These are phyloP conservation scores for Thinocorus orbignyianus DNA, from an alignment of 2,113 vertebrate species.

Conservation along the genomic window DNA sequence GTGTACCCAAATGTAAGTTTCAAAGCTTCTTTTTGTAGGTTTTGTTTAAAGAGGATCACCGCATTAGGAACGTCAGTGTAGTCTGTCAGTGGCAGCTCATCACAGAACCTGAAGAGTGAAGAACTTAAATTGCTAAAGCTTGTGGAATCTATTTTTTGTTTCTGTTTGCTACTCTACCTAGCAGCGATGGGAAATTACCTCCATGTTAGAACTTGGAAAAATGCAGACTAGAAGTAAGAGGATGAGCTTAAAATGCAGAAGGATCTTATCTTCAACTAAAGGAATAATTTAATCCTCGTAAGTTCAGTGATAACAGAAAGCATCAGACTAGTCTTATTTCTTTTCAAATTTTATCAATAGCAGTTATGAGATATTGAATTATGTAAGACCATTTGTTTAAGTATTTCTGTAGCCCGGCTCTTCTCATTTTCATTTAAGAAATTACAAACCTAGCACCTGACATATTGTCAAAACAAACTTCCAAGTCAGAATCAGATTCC, in stretches of 20 bases:
- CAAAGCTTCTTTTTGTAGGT: not conserved
- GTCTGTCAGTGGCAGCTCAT: not conserved
- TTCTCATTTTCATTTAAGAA: not conserved
- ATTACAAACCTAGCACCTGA: not conserved
- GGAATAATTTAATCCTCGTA: not conserved
- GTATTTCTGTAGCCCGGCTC: not conserved
- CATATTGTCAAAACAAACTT: not conserved
- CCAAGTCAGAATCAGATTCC: not conserved
- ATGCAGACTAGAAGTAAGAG: not conserved
- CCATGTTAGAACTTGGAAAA: not conserved
- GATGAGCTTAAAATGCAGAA: constrained; percentile 2
- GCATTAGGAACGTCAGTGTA: not conserved
- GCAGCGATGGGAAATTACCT: not conserved
- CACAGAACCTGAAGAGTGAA: not conserved
- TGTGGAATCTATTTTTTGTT: not conserved
- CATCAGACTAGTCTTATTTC: not conserved
- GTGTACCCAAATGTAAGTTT: not conserved
- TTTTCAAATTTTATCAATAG: not conserved
- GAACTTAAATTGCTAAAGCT: not conserved
- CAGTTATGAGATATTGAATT: not conserved
- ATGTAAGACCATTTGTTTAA: not conserved
- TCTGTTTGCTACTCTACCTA: not conserved
- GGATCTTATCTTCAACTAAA: not conserved
- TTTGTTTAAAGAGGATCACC: not conserved
- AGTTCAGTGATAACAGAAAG: not conserved